These are phyloP conservation scores for Setipinna tenuifilis DNA, from an alignment of 2,797 vertebrate species.

Conservation along the genomic window DNA sequence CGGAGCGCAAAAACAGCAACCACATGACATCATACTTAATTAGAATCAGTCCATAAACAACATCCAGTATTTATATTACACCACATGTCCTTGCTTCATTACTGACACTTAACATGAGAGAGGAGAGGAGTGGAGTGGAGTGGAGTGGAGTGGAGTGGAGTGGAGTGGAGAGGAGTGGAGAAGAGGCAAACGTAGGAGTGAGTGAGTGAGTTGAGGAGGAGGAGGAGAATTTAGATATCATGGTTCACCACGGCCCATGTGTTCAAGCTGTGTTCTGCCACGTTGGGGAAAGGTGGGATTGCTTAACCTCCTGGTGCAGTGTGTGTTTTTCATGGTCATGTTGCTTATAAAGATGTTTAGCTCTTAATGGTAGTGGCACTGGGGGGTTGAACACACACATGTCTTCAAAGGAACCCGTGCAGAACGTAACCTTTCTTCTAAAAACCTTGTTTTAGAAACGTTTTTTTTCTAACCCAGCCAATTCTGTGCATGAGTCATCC, in stretches of 20 bases:
- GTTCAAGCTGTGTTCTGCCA: constrained; percentile 66
- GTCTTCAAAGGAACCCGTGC: not conserved
- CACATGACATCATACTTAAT: constrained; percentile 79
- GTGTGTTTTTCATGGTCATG: constrained; percentile 17
- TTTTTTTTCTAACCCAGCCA: not conserved
- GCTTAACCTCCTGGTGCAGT: not conserved
- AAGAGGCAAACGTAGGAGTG: not conserved
- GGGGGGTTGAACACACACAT: not conserved
- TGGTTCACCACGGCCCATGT: constrained; percentile 73
- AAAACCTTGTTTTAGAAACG: not conserved
- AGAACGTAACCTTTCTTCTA: not conserved
- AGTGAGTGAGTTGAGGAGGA: constrained; percentile 55
- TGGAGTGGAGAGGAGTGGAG: not conserved
- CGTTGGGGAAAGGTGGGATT: constrained; percentile 56
- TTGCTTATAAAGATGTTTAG: constrained; percentile 17
- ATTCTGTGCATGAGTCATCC: not conserved
- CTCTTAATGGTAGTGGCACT: not conserved
- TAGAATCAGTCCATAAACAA: constrained; percentile 80
- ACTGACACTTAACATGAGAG: constrained; percentile 60
- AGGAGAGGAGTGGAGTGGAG: not conserved
- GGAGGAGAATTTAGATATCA: constrained; percentile 68
- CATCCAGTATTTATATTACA: constrained; percentile 76
- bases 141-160: not conserved
- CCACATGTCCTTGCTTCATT: constrained; percentile 71
- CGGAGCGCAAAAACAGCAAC: constrained; percentile 60